Conservation (phyloP, 2,888 invertebrate genomes). For the Drosophila parthenogenetica region DNA sequence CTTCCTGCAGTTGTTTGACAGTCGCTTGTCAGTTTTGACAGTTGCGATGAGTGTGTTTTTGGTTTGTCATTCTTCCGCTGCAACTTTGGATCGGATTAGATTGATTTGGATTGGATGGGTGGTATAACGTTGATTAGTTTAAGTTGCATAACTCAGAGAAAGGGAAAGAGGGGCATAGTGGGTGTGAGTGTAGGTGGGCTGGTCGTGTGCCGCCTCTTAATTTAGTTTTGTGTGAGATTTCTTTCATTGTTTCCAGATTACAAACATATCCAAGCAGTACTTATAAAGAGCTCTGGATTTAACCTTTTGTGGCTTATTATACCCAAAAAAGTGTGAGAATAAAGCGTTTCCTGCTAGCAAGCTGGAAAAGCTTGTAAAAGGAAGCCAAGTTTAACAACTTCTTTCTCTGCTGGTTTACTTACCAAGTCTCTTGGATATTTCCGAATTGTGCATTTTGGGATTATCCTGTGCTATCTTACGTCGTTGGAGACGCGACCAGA, state of each 20-base stretch:
- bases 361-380: no score
- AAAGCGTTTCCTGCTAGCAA: constrained; percentile 4
- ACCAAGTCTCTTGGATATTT: constrained; percentile 97
- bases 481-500: constrained; percentile 96
- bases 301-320: constrained; percentile 49
- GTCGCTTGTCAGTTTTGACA: constrained; percentile 76
- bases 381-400: not conserved
- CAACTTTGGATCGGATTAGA: constrained; percentile 7
- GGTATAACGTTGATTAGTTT: constrained; percentile 78
- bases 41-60: constrained; percentile 73
- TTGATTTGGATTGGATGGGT: constrained; percentile 16
- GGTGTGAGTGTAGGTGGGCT: constrained; percentile 75
- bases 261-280: constrained; percentile 46
- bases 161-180: constrained; percentile 22
- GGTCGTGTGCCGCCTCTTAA: constrained; percentile 81
- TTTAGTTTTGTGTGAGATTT: constrained; percentile 74
- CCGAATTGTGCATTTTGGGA: constrained; percentile 99
- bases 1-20: constrained; percentile 77
- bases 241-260: constrained; percentile 65
- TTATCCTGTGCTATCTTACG: constrained; percentile 98
- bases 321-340: constrained; percentile 23
- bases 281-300: constrained; percentile 17
- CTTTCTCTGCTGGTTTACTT: constrained; percentile 82
- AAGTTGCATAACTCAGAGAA: constrained; percentile 64
- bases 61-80: constrained; percentile 71